Percentiles rank a stretch among this genome's conserved stretches.
Conservation (phyloP, 2,113 vertebrate genomes). For the Cacatua alba region DNA sequence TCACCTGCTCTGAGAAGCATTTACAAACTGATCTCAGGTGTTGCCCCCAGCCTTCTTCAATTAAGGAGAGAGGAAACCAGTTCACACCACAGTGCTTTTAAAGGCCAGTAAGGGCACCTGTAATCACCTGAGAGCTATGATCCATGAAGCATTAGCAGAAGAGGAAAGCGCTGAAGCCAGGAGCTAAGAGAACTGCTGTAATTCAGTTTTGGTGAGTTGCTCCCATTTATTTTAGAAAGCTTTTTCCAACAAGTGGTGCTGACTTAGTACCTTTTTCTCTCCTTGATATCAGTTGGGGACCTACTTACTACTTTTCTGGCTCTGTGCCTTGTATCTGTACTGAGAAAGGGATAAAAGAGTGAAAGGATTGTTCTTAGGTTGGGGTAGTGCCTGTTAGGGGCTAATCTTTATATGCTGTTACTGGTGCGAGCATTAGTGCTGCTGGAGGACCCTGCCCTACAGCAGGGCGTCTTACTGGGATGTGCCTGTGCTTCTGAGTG, state of each 20-base stretch:
- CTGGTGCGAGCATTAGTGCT: not conserved
- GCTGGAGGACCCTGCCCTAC: not conserved
- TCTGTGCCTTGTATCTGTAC: not conserved
- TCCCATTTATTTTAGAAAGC: not conserved
- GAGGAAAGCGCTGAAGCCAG: rapidly evolving
- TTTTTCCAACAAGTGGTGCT: not conserved
- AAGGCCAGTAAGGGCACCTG: not conserved
- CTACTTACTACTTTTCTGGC: not conserved
- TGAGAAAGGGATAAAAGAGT: not conserved
- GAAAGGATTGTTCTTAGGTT: not conserved
- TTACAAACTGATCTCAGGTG: not conserved
- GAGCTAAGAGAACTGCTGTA: rapidly evolving
- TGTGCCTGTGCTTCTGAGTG: not conserved
- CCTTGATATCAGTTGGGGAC: not conserved
- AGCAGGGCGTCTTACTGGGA: not conserved
- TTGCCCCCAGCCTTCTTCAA: not conserved
- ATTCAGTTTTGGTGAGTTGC: not conserved
- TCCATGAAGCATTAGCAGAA: rapidly evolving
- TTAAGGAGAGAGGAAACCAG: not conserved
- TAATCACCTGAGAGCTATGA: rapidly evolving
- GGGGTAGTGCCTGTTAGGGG: not conserved
- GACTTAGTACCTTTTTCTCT: rapidly evolving
- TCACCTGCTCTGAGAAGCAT: not conserved
- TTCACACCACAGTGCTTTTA: not conserved
- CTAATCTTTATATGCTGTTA: not conserved